phyloP scores from a whole-genome alignment of 2,888 invertebrate species.

The Ichneumoninae sp. region DNA sequence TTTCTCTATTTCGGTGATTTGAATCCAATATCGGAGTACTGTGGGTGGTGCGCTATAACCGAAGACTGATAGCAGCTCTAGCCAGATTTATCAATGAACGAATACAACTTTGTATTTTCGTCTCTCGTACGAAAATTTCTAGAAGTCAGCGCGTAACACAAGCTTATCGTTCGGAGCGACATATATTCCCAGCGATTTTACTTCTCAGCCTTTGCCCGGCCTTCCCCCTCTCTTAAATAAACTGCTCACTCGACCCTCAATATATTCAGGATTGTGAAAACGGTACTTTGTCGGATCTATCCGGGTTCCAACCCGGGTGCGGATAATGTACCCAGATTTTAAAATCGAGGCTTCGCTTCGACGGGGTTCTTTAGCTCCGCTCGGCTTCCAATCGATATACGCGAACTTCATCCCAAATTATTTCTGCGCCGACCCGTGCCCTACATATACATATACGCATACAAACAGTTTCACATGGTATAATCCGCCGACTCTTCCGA shows the following conservation, averaged over 20 bases:
- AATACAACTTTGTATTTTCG: conserved; percentile 18
- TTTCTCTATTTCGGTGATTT: conserved; percentile 16
- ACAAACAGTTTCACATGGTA: background rate
- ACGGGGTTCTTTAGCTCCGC: conserved; percentile 15
- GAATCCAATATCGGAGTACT: conserved; percentile 2
- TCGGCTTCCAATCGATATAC: conserved; percentile 6
- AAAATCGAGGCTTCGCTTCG: conserved; percentile 13
- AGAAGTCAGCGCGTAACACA: background rate
- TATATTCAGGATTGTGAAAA: conserved; percentile 14
- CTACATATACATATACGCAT: background rate
- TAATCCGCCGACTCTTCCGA: background rate
- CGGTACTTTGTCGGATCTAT: conserved; percentile 25
- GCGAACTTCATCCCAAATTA: conserved; percentile 3
- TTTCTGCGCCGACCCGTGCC: background rate
- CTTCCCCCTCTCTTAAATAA: background rate
- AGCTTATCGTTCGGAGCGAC: background rate
- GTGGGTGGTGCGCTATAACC: background rate
- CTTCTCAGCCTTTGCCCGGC: background rate
- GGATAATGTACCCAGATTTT: conserved; percentile 46
- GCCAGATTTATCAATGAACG: conserved; percentile 22
- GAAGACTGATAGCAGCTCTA: conserved; percentile 1
- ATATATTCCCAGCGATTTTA: background rate
- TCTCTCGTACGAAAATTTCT: background rate
- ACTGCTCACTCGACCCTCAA: conserved; percentile 10
- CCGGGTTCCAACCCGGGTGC: conserved; percentile 19